Evolutionary conservation across 2,113 vertebrate species (phyloP).

Genomic region (Gobio gobio): DNA sequence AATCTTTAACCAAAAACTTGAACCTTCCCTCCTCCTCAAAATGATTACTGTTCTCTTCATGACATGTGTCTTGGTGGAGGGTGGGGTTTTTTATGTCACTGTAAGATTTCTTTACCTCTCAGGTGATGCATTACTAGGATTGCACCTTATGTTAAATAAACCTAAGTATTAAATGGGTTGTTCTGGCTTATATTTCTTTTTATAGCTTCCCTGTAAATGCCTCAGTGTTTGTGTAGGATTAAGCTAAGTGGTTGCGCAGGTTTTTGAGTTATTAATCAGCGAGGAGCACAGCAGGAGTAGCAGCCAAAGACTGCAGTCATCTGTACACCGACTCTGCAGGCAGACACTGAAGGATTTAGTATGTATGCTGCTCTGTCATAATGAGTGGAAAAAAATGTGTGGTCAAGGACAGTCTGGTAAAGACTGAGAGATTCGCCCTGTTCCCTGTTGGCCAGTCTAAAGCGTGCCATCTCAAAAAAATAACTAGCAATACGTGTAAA

Average conservation of each 20-base stretch:
- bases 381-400: conserved; percentile 40
- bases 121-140: neutral
- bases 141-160: conserved; percentile 27
- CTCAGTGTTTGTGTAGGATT: conserved; percentile 45
- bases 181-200: conserved; percentile 31
- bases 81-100: neutral
- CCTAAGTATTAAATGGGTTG: conserved; percentile 24
- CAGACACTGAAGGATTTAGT: neutral
- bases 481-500: neutral
- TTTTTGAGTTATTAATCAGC: conserved; percentile 46
- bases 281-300: conserved; percentile 28
- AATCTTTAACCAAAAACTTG: no score
- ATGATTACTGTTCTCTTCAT: no score
- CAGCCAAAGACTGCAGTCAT: conserved; percentile 31
- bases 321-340: conserved; percentile 9
- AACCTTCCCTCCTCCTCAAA: no score
- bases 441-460: neutral
- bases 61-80: no score
- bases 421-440: neutral
- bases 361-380: conserved; percentile 13
- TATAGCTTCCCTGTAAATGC: conserved; percentile 47
- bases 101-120: neutral
- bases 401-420: conserved; percentile 8
- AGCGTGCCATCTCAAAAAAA: conserved; percentile 5
- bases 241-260: conserved; percentile 12